Base-by-base conservation (phyloP, 2,888 invertebrate species). In the Dorcus parallelipipedus region DNA sequence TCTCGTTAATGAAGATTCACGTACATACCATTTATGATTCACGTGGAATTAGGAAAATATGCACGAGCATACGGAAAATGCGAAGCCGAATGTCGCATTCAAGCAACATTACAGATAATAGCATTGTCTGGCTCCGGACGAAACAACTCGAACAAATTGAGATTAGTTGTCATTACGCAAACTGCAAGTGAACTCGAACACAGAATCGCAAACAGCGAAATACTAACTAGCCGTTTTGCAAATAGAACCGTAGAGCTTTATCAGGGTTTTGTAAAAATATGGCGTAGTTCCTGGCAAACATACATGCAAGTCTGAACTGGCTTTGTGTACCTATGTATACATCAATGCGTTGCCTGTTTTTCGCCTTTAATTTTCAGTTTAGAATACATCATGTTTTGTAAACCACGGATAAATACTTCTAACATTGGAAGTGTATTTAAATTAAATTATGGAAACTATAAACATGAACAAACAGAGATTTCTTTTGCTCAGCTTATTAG, bases 151-250 rank as follows among this genome's bases (percentile, higher is more conserved):
- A 65, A 65, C 68, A 64, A 69, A 68, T 67, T 66, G 67, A 64
- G 64, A 69, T 65, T 69, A 66, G 66, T 67, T 63, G 68, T 65
- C 67, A 65, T 68, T 67, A 67, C 59, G 59, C 61, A 63, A 64
- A 66, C 64, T 62, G 62, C 59, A 66, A 67, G 66, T 64, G 56
- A 64, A 69, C 66, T 65, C 59, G 57, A 64, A 66, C 54, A 60
- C 40, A 47, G 52, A 50, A 58, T 54, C 56, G 58, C 59, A 63
- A 62, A 65, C 59, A 62, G 33, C 52, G 40, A 63, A 64, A 67
- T 60, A 54, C 61, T 51, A 60, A 61, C 63, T 61, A 58, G 54
- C 49, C 53, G 59, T 57, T 63, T 59, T 58, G 42, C 49, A 52
- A 63, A 62, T 59, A 62, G 55, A 61, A 58, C 54, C 41, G 50